These are phyloP conservation scores for Gallinago undulata DNA, from an alignment of 2,113 vertebrate genomes.

Conservation along the genomic window DNA sequence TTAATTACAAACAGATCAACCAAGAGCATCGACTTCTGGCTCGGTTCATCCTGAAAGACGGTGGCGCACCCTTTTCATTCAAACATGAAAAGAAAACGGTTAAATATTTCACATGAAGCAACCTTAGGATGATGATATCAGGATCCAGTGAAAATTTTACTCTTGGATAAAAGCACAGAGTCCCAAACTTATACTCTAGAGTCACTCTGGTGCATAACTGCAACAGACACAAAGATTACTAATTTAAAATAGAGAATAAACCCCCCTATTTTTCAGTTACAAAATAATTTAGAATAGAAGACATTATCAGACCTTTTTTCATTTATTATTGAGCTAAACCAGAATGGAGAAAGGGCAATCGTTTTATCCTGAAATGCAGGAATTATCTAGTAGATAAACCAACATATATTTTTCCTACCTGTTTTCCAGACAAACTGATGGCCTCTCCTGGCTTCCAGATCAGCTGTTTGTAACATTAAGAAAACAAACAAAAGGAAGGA, in stretches of 20 bases:
- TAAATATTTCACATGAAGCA: neutral
- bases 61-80: neutral
- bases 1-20: neutral
- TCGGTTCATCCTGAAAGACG: neutral
- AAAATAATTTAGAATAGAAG: neutral
- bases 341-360: neutral
- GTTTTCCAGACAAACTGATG: constrained; percentile 92
- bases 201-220: neutral
- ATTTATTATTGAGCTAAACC: neutral
- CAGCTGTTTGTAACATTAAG: constrained; percentile 77
- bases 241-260: neutral
- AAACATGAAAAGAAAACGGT: neutral
- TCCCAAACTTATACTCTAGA: neutral
- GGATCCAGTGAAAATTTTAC: neutral
- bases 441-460: constrained; percentile 81
- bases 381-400: neutral
- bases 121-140: neutral
- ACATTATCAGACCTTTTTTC: neutral
- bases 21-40: neutral
- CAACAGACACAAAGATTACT: neutral
- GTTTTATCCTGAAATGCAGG: neutral
- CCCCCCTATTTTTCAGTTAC: neutral
- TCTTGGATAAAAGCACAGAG: neutral
- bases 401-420: constrained; percentile 77
- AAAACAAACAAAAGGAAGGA: constrained; percentile 79